Base-by-base conservation (phyloP, 1,140 invertebrate species). In the Liolophura sinensis region DNA sequence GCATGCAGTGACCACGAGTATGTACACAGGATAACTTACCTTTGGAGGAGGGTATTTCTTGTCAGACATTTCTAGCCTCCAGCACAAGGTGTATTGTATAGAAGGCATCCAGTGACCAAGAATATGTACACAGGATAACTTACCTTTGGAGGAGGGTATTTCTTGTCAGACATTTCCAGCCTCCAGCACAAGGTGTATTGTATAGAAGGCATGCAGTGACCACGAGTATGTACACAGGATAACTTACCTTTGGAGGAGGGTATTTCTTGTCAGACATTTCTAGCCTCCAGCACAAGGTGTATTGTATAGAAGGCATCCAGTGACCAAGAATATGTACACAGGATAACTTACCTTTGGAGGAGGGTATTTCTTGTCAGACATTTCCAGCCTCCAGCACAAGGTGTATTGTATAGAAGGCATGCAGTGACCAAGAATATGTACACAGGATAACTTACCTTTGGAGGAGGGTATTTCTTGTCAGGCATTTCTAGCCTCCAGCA, bases 181-280 rank as follows among this genome's bases (percentile, higher is more conserved):
- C 73, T 62, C 72, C 61, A 73, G 60, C 71, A 72, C 66, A 73
- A 71, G 60, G 68, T 60, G 31, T 69, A 67, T 48, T 70, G 72
- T 75, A 77, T 67, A 56, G 73, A 73, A 70, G 76, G 76, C 76
- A 77, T 77, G 72, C 76, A 77, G 76, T 72, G 52, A 48, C 46
- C 47, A 66, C 68, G 20, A 60, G 27, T 60, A 52, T 60, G 47
- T 20, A 40, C 31, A 66, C 66, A 73, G 24, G 71, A 15, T 40
- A 25, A 31, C 52, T 60, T 71, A 81, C 78, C 77, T 81, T 81
- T 67, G 71, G 73, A 68, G 79, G 77, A 73, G 79, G 79, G 62
- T 78, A 81, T 75, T 80, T 81, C 73, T 81, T 81, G 70, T 81
- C 79, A 74, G 79, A 78, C 79, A 81, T 81, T 61, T 75, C 77